Conservation (phyloP, 2,797 vertebrate genomes). For the Margarornis squamiger region DNA sequence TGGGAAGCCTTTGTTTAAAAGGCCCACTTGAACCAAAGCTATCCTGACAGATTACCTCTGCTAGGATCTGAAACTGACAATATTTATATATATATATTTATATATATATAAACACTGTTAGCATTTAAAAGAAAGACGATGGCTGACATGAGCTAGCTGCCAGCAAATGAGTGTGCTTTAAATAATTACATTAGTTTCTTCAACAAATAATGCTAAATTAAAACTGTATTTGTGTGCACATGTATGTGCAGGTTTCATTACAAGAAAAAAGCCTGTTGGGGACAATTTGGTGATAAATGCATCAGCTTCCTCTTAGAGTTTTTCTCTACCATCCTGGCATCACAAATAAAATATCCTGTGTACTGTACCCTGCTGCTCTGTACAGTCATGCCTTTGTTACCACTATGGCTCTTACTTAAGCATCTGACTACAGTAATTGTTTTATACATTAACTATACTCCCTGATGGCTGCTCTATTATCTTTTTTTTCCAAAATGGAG, state of each 20-base stretch:
- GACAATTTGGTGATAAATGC: neutral
- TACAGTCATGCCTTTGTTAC: neutral
- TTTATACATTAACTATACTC: constrained; percentile 34
- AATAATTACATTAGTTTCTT: neutral
- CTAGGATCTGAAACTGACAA: neutral
- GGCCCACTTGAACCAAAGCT: neutral
- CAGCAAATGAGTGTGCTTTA: neutral
- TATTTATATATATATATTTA: neutral
- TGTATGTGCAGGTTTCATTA: accelerated
- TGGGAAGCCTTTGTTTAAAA: constrained; percentile 16
- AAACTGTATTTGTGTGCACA: neutral
- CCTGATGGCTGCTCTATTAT: constrained; percentile 38
- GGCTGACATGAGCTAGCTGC: neutral
- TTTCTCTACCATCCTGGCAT: neutral
- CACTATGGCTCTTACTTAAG: constrained; percentile 46
- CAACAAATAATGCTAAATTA: neutral
- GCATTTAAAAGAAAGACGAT: neutral
- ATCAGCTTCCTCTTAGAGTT: neutral
- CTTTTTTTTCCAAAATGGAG: neutral
- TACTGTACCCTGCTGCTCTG: neutral
- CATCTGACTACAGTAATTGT: constrained; percentile 50
- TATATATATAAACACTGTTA: neutral
- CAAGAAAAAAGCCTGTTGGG: neutral
- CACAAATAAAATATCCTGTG: neutral
- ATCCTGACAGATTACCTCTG: neutral